Evolutionary conservation across 1,140 invertebrate species (phyloP).

Genomic region (Triops cancriformis): DNA sequence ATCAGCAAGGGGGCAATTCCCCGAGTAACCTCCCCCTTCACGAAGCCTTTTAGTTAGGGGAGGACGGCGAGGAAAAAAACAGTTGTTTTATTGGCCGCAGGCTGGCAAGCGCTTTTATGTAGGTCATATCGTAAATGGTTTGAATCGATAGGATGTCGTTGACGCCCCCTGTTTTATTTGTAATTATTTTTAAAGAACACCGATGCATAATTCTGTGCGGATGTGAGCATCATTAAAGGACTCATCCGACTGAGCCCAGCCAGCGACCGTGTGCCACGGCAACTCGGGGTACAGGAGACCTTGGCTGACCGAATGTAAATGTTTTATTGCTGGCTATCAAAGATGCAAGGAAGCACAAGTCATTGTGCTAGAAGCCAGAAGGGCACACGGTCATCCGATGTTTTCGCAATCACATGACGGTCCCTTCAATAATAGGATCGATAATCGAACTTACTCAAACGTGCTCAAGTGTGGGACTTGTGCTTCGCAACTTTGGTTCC

Average conservation of each 20-base stretch:
- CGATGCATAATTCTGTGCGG: background rate
- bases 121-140: background rate
- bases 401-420: background rate
- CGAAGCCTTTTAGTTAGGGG: background rate
- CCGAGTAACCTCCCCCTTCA: background rate
- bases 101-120: background rate
- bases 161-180: background rate
- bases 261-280: too few relatives aligned
- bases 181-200: background rate
- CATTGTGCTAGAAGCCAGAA: background rate
- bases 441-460: constrained; percentile 8
- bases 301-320: background rate
- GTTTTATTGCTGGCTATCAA: background rate
- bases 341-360: background rate
- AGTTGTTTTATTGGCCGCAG: background rate
- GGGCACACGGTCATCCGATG: background rate
- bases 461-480: background rate
- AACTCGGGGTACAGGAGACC: background rate
- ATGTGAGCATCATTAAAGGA: background rate
- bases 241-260: too few relatives aligned
- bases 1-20: background rate
- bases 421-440: constrained; percentile 2
- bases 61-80: background rate
- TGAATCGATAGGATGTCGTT: constrained; percentile 5
- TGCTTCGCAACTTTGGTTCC: background rate